These are phyloP conservation scores for Chaunax sp. DNA, from an alignment of 2,797 vertebrate species.

Conservation along the genomic window DNA sequence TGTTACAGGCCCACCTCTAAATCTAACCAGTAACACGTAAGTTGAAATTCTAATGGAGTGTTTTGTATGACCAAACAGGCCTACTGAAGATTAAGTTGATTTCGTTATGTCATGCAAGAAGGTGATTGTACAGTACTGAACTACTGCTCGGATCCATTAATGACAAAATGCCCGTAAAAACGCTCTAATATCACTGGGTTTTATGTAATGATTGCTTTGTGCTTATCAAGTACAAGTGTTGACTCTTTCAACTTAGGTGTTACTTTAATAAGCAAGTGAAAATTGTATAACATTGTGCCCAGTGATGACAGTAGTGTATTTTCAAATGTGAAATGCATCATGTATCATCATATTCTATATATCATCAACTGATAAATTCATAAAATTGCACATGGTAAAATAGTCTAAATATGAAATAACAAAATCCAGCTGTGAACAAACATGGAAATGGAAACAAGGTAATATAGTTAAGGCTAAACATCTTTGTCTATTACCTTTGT, in stretches of 20 bases:
- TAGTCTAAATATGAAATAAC: slow-evolving; percentile 82
- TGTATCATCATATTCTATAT: slow-evolving; percentile 65
- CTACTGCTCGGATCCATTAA: slow-evolving; percentile 59
- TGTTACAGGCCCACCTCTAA: slow-evolving; percentile 66
- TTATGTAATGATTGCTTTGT: slow-evolving; percentile 71
- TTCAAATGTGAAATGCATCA: slow-evolving; percentile 64
- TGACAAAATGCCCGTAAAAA: slow-evolving; percentile 69
- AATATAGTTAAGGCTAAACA: slow-evolving; percentile 92
- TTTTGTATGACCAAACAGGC: slow-evolving; percentile 42
- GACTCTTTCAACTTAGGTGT: slow-evolving; percentile 78
- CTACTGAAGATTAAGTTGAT: slow-evolving; percentile 53
- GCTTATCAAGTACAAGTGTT: slow-evolving; percentile 77
- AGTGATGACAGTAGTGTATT: slow-evolving; percentile 65
- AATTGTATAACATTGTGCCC: slow-evolving; percentile 63
- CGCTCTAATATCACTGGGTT: slow-evolving; percentile 55
- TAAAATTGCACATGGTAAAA: slow-evolving; percentile 79
- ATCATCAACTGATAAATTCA: slow-evolving; percentile 76
- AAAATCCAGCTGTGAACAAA: slow-evolving; percentile 81
- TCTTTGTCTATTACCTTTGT: slow-evolving; percentile 87
- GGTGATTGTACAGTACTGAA: slow-evolving; percentile 54
- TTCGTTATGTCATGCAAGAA: slow-evolving; percentile 51
- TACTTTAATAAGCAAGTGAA: slow-evolving; percentile 74
- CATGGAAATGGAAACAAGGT: slow-evolving; percentile 85
- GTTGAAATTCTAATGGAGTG: slow-evolving; percentile 70
- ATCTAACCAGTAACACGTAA: slow-evolving; percentile 78